A percentile compares a stretch with the other conserved stretches of the same genome.
These are phyloP conservation scores for Scaptomyza polygonia DNA, from an alignment of 2,888 invertebrate species.

Conservation along the genomic window DNA sequence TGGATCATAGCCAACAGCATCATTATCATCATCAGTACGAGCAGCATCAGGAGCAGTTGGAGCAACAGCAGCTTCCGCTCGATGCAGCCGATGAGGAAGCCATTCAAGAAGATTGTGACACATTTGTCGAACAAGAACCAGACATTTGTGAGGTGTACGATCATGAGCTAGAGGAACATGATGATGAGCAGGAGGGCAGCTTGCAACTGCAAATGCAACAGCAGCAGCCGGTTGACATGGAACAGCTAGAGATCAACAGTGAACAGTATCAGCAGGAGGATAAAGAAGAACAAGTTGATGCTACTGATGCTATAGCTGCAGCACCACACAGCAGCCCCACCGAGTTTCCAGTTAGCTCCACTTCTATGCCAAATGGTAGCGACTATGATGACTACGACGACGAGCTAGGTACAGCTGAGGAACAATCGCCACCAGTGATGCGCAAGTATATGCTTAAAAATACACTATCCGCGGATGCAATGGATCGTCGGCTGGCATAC, in stretches of 20 bases:
- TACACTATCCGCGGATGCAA: conserved; percentile 76
- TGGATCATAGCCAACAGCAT: conserved; percentile 40
- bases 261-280: conserved; percentile 2
- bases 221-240: conserved; percentile 25
- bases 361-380: conserved; percentile 77
- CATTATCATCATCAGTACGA: conserved; percentile 26
- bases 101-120: conserved; percentile 33
- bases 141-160: conserved; percentile 69
- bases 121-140: conserved; percentile 55
- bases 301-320: conserved; percentile 8
- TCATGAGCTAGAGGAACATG: conserved; percentile 66
- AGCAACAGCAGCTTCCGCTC: conserved; percentile 37
- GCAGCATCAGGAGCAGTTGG: conserved; percentile 10
- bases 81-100: conserved; percentile 53
- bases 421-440: conserved; percentile 53
- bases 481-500: conserved; percentile 77
- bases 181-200: conserved; percentile 43
- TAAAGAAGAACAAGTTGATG: not conserved
- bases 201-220: conserved; percentile 25
- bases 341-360: conserved; percentile 82
- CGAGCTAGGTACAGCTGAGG: conserved; percentile 52
- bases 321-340: conserved; percentile 78
- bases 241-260: conserved; percentile 6
- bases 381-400: conserved; percentile 67
- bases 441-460: conserved; percentile 77